Evolutionary conservation across 1,140 invertebrate genomes (phyloP), one percentile per base, ranked within the genome.

Genomic region (Paramacrobiotus metropolitanus): DNA sequence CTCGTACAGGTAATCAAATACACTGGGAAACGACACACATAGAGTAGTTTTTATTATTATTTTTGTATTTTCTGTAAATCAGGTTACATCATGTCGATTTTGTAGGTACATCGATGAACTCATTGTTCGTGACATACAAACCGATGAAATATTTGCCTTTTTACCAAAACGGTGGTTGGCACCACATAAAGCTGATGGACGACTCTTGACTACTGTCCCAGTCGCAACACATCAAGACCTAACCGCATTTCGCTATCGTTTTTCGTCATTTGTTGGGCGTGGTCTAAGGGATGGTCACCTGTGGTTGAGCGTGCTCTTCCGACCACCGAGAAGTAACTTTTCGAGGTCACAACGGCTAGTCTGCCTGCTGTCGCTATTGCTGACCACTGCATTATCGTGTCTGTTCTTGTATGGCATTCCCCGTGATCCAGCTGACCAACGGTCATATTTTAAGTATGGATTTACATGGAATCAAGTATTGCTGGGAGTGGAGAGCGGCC

Each of bases 261-360:
- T 70, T 59, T 66, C 62, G 30, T 60, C 65, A 9, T 65, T 67
- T 66, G 31, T 4, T 9, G 30, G 15, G 4, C 15, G 55, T 21
- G 31, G 60, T 20, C 15, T 60, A 4, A 15, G 60, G 60, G 60
- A 60, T 29, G 21, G 31, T 24, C 55, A 44, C 55, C 55, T 55
- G 9, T 74, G 72, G 71, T 62, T 67, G 31, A 73, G 72, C 0
- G 59, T 72, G 20, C 55, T 72, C 3, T 69, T 69, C 1, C 65
- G 69, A 60, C 73, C 73, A 3, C 65, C 70, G 0, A 68, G 70
- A 63, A 73, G 70, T 63, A 67, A 67, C 2, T 74, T 74, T 65
- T 70, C 68, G 4, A 67, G 71, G 2, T 67, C 64, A 2, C 69
- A 74, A 62, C 65, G 73, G 0, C 66, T 73, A 4, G 71, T 71